Evolutionary conservation across 2,113 vertebrate genomes (phyloP).

Genomic region (Dromiciops gliroides): DNA sequence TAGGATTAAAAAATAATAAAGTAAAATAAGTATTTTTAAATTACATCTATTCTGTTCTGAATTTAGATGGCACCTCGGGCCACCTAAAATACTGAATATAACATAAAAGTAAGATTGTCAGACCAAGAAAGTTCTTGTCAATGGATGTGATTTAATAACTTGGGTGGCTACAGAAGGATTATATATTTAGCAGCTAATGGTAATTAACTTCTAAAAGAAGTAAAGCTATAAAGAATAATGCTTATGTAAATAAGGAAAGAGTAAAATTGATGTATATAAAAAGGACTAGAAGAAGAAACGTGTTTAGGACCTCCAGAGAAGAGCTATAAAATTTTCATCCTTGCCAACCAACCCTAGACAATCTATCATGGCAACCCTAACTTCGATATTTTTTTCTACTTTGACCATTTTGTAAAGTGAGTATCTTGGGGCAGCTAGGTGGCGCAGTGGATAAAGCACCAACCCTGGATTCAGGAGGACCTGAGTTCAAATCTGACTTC

Average conservation of each 20-base stretch:
- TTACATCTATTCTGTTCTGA: slow-evolving; percentile 81
- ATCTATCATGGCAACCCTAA: background rate
- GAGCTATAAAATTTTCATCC: slow-evolving; percentile 18
- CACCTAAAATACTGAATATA: slow-evolving; percentile 72
- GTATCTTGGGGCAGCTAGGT: too few relatives aligned
- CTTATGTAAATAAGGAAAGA: slow-evolving; percentile 20
- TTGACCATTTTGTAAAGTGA: slow-evolving; percentile 32
- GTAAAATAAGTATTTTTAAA: slow-evolving; percentile 80
- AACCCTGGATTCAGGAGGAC: too few relatives aligned
- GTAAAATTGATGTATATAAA: slow-evolving; percentile 32
- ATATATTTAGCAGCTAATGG: slow-evolving; percentile 68
- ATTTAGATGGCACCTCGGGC: slow-evolving; percentile 74
- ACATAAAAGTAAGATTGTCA: slow-evolving; percentile 65
- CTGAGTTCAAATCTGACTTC: too few relatives aligned
- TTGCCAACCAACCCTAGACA: slow-evolving; percentile 35
- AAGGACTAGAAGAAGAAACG: slow-evolving; percentile 10
- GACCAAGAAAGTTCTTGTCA: slow-evolving; percentile 61
- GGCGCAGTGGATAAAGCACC: too few relatives aligned
- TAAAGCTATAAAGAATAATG: slow-evolving; percentile 57
- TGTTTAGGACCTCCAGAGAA: slow-evolving; percentile 21
- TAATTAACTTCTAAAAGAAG: slow-evolving; percentile 53
- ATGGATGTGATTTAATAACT: slow-evolving; percentile 61
- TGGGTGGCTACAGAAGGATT: slow-evolving; percentile 56
- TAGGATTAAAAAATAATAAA: too few relatives aligned
- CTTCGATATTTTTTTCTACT: slow-evolving; percentile 50